Percentiles rank a stretch among this genome's conserved stretches.
Conservation (phyloP, 2,888 invertebrate genomes). For the Ectemnius lituratus region DNA sequence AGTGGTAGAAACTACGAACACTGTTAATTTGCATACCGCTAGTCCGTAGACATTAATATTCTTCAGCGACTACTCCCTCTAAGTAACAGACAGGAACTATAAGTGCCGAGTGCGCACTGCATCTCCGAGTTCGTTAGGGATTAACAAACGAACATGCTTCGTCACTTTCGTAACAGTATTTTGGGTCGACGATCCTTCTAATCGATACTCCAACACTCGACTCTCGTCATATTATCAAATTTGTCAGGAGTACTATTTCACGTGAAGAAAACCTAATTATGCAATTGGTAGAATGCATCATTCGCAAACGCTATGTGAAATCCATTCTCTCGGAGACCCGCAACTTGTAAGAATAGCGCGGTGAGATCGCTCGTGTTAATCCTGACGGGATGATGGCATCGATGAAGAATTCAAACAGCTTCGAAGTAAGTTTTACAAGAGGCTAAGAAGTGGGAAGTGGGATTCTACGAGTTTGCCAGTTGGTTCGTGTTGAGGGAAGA, state of each 20-base stretch:
- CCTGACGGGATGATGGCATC: background rate
- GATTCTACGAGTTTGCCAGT: background rate
- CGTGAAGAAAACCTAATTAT: background rate
- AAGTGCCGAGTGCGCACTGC: conserved; percentile 3
- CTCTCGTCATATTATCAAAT: too few species aligned
- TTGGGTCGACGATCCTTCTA: background rate
- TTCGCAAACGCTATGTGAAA: background rate
- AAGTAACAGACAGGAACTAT: background rate
- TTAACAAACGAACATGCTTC: conserved; percentile 7
- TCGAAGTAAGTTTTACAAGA: background rate
- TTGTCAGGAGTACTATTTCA: too few species aligned
- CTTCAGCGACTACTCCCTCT: background rate
- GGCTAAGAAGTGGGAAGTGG: conserved; percentile 6
- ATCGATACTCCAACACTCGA: background rate
- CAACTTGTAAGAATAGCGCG: background rate
- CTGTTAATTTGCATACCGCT: background rate
- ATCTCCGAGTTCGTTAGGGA: background rate
- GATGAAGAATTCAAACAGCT: background rate
- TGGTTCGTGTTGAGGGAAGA: background rate
- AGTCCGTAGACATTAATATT: background rate
- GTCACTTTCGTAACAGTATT: background rate
- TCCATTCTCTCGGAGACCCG: background rate
- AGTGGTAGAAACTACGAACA: background rate
- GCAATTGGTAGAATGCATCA: background rate
- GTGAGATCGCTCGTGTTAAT: background rate